These are phyloP conservation scores for Xyliphius kryptos DNA, from an alignment of 2,113 vertebrate species.

Conservation along the genomic window DNA sequence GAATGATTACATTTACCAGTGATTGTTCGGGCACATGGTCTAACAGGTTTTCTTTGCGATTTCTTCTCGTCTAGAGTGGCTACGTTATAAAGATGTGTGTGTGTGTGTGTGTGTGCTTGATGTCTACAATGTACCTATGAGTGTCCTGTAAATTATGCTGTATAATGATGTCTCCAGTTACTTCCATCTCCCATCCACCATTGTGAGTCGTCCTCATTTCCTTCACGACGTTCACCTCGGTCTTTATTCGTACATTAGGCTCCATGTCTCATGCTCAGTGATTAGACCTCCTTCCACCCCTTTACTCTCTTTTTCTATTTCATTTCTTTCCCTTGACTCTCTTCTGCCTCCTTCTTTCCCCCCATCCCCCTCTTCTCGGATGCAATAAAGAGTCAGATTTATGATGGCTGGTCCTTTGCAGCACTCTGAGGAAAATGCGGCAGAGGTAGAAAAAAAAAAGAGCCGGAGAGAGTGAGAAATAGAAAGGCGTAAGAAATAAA, in stretches of 20 bases:
- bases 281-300: slow-evolving; percentile 46
- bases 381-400: slow-evolving; percentile 76
- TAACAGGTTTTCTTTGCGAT: too few relatives aligned
- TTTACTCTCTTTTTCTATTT: slow-evolving; percentile 28
- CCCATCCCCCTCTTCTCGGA: slow-evolving; percentile 55
- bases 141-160: slow-evolving; percentile 43
- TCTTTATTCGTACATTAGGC: slow-evolving; percentile 48
- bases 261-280: slow-evolving; percentile 47
- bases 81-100: too few relatives aligned
- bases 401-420: slow-evolving; percentile 69
- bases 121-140: too few relatives aligned
- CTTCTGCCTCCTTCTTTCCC: slow-evolving; percentile 39
- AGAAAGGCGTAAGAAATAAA: slow-evolving; percentile 22
- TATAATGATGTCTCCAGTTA: slow-evolving; percentile 35
- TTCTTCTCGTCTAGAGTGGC: too few relatives aligned
- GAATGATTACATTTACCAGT: too few relatives aligned
- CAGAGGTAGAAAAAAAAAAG: slow-evolving; percentile 24
- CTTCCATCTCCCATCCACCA: too few relatives aligned
- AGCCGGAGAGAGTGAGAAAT: slow-evolving; percentile 4
- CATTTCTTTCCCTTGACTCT: slow-evolving; percentile 37
- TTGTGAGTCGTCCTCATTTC: too few relatives aligned
- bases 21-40: too few relatives aligned
- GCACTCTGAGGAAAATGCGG: slow-evolving; percentile 53
- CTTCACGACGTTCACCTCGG: slow-evolving; percentile 32
- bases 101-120: too few relatives aligned